Conservation (phyloP, 2,113 vertebrate species). For the Isurus oxyrinchus region DNA sequence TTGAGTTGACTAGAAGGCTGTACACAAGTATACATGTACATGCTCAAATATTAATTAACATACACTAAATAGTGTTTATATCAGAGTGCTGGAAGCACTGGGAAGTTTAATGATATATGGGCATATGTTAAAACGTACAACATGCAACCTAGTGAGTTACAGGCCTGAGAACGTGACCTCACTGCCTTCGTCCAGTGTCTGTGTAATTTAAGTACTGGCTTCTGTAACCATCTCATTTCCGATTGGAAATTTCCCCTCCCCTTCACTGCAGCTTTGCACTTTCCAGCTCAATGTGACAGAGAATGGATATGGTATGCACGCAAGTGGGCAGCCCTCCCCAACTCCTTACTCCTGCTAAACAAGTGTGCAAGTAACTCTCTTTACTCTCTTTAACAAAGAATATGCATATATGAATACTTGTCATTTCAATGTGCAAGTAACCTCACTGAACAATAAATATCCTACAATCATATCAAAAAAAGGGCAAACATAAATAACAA, state of each 20-base stretch:
- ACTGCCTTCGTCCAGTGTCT: slow-evolving; percentile 46
- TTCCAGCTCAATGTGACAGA: background rate
- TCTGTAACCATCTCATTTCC: slow-evolving; percentile 52
- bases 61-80: slow-evolving; percentile 33
- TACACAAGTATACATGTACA: background rate
- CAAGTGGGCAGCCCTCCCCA: background rate
- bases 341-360: background rate
- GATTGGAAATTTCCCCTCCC: slow-evolving; percentile 44
- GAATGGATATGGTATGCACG: background rate
- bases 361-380: slow-evolving; percentile 26
- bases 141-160: slow-evolving; percentile 42
- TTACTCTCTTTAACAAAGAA: background rate
- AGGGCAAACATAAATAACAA: slow-evolving; percentile 14
- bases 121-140: slow-evolving; percentile 46
- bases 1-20: background rate
- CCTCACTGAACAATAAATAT: slow-evolving; percentile 35
- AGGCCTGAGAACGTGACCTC: slow-evolving; percentile 52
- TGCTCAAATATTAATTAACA: slow-evolving; percentile 23
- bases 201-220: slow-evolving; percentile 48
- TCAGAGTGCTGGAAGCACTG: slow-evolving; percentile 51
- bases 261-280: background rate
- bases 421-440: slow-evolving; percentile 29
- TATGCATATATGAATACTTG: slow-evolving; percentile 24
- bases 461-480: background rate
- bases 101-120: slow-evolving; percentile 47